phyloP scores from a whole-genome alignment of 1,140 invertebrate species.

The Halyomorpha halys region DNA sequence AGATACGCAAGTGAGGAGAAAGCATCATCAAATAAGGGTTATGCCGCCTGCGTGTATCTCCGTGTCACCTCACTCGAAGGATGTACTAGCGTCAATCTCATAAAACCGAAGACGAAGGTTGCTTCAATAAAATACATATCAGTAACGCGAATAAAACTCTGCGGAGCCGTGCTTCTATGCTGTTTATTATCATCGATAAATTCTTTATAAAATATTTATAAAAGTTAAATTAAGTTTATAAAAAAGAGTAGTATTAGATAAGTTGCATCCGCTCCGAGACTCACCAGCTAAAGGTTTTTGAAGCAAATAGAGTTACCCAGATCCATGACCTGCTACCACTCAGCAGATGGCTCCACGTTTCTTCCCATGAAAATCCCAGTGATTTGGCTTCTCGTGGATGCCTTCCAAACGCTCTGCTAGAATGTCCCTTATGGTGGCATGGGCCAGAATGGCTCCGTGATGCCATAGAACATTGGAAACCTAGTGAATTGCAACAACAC shows the following conservation, averaged over 20 bases:
- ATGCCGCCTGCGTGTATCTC: conserved; percentile 32
- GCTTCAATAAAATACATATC: not conserved
- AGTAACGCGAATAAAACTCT: not conserved
- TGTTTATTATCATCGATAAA: not conserved
- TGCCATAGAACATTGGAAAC: not conserved
- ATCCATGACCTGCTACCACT: not conserved
- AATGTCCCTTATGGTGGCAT: conserved; percentile 35
- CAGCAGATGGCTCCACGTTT: conserved; percentile 27
- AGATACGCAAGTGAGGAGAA: conserved; percentile 26
- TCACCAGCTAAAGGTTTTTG: conserved; percentile 27
- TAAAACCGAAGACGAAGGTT: not conserved
- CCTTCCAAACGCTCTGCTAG: conserved; percentile 28
- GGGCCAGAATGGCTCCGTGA: conserved; percentile 31
- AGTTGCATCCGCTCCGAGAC: conserved; percentile 30
- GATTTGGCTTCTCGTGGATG: conserved; percentile 38
- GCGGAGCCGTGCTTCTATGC: not conserved
- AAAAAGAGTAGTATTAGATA: too few species aligned
- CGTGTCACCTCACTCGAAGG: not conserved
- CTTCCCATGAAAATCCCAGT: conserved; percentile 35
- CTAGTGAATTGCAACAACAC: too few species aligned
- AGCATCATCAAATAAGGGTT: conserved; percentile 32
- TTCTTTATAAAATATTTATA: too few species aligned
- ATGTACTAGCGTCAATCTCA: not conserved
- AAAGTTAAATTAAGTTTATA: too few species aligned
- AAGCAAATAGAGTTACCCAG: not conserved